Base-by-base conservation (phyloP, 2,888 invertebrate species). In the Idaea straminata region DNA sequence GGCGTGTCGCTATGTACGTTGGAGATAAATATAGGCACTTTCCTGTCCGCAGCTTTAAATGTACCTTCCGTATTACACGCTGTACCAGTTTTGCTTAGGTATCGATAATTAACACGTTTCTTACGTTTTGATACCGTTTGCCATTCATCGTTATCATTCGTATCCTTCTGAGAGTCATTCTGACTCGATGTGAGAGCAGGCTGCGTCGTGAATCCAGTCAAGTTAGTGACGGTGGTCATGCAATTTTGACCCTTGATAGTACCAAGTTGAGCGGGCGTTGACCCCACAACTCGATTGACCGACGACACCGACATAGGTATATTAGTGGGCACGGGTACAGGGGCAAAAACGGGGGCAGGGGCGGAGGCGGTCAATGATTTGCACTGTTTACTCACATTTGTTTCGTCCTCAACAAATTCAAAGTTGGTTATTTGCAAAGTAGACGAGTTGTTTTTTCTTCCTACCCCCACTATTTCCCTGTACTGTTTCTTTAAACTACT, bases 31-130 rank as follows among this genome's bases (percentile, higher is more conserved):
- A 76, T 66, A 6, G 73, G 72, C 13, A 69, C 59, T 47, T 74
- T 74, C n/a, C 57, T 66, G 1, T 74, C 74, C 0, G 72, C 74
- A 3, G 74, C 73, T 61, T 62, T 74, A 64, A 75, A 73, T n/a
- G 63, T 67, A 38, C 64, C 34, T 64, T 59, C 35, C 59, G 36
- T 38, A 15, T 66, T 66, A n/a, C 64, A 13, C 15, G 65, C 64
- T 38, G 62, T 62, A 16, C 69, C 69, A n/a, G 64, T 38, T 16
- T 62, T 64, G 7, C 69, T 66, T 4, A 62, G 15, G 47, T 62
- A 69, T 5, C 69, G 62, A 25, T 66, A 64, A 58, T 61, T 64
- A 16, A 15, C n/a, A n/a, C 36, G 15, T 57, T 64, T 61, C 36
- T 61, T 61, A 5, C 64, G 61, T 38, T 7, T 35, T 15, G 15